Percentiles rank a stretch among this genome's conserved stretches.
phyloP scores from a whole-genome alignment of 2,888 invertebrate species.

The Scaeva pyrastri region DNA sequence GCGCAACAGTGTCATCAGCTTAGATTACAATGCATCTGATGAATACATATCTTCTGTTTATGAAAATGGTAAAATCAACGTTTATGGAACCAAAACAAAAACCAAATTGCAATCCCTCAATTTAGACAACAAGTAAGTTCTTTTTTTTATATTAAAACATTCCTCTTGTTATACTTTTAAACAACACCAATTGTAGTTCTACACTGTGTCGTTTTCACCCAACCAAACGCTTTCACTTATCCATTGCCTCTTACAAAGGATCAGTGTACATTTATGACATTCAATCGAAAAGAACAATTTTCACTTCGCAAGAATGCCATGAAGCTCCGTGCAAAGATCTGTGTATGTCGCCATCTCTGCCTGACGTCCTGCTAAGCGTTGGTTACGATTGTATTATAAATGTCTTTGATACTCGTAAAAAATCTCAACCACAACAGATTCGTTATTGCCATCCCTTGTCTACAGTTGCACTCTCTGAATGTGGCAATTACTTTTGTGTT shows the following conservation, averaged over 20 bases:
- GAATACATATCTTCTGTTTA: slow-evolving; percentile 82
- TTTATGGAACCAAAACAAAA: slow-evolving; percentile 82
- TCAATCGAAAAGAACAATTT: slow-evolving; percentile 80
- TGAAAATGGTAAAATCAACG: slow-evolving; percentile 81
- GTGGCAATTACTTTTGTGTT: slow-evolving; percentile 82
- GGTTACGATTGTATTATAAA: slow-evolving; percentile 83
- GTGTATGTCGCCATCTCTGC: slow-evolving; percentile 80
- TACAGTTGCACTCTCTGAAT: slow-evolving; percentile 81
- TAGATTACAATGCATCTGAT: slow-evolving; percentile 83
- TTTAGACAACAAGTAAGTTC: slow-evolving; percentile 81
- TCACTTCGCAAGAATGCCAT: slow-evolving; percentile 80
- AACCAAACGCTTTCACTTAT: slow-evolving; percentile 81
- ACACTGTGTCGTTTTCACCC: slow-evolving; percentile 83
- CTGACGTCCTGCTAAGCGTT: slow-evolving; percentile 81
- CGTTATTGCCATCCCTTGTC: slow-evolving; percentile 81
- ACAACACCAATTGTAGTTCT: slow-evolving; percentile 77
- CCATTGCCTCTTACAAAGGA: slow-evolving; percentile 82
- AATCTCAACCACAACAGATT: slow-evolving; percentile 79
- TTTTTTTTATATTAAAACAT: not conserved
- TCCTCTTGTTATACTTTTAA: not conserved
- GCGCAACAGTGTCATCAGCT: slow-evolving; percentile 80
- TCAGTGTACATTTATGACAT: slow-evolving; percentile 81
- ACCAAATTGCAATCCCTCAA: slow-evolving; percentile 81
- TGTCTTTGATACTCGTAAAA: slow-evolving; percentile 82
- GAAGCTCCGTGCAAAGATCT: slow-evolving; percentile 82